Evolutionary conservation across 2,888 invertebrate species (phyloP), one percentile per base, ranked within the genome.

Genomic region (Xylota segnis): DNA sequence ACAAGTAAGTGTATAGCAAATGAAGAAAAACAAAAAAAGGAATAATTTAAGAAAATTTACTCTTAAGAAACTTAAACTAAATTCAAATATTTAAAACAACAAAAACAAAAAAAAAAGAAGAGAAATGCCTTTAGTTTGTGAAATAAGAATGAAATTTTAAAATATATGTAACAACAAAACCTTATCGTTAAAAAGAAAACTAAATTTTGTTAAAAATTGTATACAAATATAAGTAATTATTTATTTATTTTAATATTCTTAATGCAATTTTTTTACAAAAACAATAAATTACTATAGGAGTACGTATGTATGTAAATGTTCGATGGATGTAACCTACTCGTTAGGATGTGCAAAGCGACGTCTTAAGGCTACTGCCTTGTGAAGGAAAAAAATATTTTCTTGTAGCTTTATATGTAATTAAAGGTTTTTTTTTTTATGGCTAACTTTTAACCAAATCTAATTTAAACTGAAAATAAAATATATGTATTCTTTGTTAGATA

Each of bases 91-190:
- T 74, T 23, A 37, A 68, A 32, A 54, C n/a, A n/a, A n/a, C n/a
- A n/a, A n/a, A n/a, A n/a, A n/a, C n/a, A 54, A 52, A 10, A 66
- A 72, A 52, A 54, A 56, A 29, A 47, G 18, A 14, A 47, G 9
- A 75, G 63, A 70, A 76, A 70, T 71, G 82, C 81, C 81, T 86
- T 86, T 66, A 76, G 76, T 71, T 76, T 83, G 75, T 71, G 61
- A 66, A 18, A 79, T 37, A 61, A 83, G 32, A 78, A 59, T 43
- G 43, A n/a, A 59, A 70, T 10, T 5, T 37, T 40, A 40, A 66
- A 37, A 45, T 45, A 58, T 16, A 2, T 2, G n/a, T 32, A 40
- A 40, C 10, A 37, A 10, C n/a, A 40, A 43, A 43, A 43, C 43
- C 40, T 7, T 58, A 29, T 59, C 27, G 34, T 59, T 61, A 29